Base-by-base conservation (phyloP, 2,888 invertebrate genomes). In the Drosophila emarginata region DNA sequence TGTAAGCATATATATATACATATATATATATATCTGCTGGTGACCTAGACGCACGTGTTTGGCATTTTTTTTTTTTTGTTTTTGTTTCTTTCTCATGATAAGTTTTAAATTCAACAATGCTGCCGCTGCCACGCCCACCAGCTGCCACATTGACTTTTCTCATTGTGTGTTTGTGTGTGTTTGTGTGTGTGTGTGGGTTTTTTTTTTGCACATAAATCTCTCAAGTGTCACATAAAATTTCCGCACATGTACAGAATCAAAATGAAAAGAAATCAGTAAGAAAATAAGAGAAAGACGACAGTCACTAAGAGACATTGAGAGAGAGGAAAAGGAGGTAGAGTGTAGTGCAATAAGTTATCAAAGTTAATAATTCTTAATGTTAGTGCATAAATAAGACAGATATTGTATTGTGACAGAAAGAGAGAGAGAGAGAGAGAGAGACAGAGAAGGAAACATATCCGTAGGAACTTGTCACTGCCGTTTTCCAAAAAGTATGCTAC, bases 351-450 rank as follows among this genome's bases (percentile, higher is more conserved):
- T 84, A 85, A 85, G 77, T 85, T 85, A 85, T 85, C 84, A 85
- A 82, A 85, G 87, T 85, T 87, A 85, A 85, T 85, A 85, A 85
- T 85, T 87, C 84, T 76, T 87, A 87, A 87, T 87, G 84, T 87
- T 82, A 79, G 84, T 85, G 87, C 85, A 85, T 87, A 87, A 82
- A 87, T 76, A 85, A 87, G 79, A 72, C 53, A 56, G 67, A 67
- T 45, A 45, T 45, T 45, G 21, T 45, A 21, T 21, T 21, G 18
- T 21, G 11, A 21, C 11, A 21, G 7, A 9, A 59, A 61, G 66
- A 59, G 56, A 45, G 7, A 9, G 61, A 11, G 26, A 7, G 15
- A 59, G 62, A 53, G 71, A 66, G 65, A 28, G 11, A 21, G 23
- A n/a, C 56, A 51, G n/a, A n/a, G n/a, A n/a, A n/a, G n/a, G n/a